These are phyloP conservation scores for Thymelicus acteon DNA, from an alignment of 2,888 invertebrate genomes.

Conservation along the genomic window DNA sequence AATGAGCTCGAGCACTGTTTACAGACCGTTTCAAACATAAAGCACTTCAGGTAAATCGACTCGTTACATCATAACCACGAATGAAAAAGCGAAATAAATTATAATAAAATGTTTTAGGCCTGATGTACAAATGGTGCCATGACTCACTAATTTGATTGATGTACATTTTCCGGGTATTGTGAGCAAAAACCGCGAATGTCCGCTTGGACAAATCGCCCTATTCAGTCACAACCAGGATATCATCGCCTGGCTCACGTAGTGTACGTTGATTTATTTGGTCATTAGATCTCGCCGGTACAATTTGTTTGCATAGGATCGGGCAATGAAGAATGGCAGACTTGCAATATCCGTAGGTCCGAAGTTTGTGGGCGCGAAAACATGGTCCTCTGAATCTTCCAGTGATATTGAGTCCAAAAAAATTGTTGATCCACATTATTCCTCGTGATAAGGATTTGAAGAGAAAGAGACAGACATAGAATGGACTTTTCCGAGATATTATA, in stretches of 20 bases:
- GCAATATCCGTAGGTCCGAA: not conserved
- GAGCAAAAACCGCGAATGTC: not conserved
- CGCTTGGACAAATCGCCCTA: not conserved
- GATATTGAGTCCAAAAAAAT: no score
- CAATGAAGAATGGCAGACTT: not conserved
- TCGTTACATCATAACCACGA: not conserved
- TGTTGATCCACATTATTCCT: no score
- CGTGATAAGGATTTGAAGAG: no score
- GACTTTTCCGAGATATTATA: no score
- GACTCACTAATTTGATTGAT: conserved; percentile 11
- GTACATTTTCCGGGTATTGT: conserved; percentile 3
- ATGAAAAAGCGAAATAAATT: not conserved
- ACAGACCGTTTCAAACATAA: no score
- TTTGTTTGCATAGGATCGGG: not conserved
- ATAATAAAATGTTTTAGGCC: conserved; percentile 2
- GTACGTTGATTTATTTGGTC: not conserved
- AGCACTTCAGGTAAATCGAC: no score
- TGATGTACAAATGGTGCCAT: not conserved
- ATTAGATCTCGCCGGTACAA: not conserved
- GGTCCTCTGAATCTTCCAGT: no score
- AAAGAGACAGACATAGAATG: no score
- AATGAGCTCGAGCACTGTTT: no score
- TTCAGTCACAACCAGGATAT: not conserved
- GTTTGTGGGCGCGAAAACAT: no score
- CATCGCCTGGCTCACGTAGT: not conserved